Conservation (phyloP, 2,113 vertebrate species). For the Phrynosoma platyrhinos region DNA sequence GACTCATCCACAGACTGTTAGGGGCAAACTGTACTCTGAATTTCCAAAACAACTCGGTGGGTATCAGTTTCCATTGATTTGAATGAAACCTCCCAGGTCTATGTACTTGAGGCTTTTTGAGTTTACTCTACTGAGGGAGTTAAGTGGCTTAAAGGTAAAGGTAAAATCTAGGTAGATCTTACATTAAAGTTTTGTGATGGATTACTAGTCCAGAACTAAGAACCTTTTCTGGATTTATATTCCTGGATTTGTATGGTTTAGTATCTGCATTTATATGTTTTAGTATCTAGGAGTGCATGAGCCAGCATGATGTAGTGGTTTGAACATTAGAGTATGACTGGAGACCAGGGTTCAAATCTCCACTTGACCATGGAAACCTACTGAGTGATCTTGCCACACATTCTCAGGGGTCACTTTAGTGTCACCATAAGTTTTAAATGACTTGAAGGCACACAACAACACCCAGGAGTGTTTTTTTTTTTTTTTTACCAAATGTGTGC, state of each 20-base stretch:
- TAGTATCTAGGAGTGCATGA: slow-evolving; percentile 51
- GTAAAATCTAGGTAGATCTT: neutral
- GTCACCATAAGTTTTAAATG: too few relatives aligned
- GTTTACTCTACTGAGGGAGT: neutral
- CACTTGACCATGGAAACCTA: too few relatives aligned
- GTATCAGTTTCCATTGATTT: neutral
- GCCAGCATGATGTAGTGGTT: too few relatives aligned
- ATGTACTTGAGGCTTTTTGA: neutral
- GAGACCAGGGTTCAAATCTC: too few relatives aligned
- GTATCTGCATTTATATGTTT: slow-evolving; percentile 46
- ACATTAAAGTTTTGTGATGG: slow-evolving; percentile 35
- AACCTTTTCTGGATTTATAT: slow-evolving; percentile 19
- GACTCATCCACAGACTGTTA: neutral
- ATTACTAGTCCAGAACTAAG: slow-evolving; percentile 26
- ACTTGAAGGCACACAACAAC: too few relatives aligned
- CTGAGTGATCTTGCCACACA: too few relatives aligned
- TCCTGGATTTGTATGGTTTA: neutral
- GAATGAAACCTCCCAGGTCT: neutral
- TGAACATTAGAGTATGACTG: too few relatives aligned
- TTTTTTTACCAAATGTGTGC: slow-evolving; percentile 51
- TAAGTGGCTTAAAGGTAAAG: neutral
- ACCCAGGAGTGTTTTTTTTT: too few relatives aligned
- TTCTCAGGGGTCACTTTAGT: too few relatives aligned
- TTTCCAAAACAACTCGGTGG: neutral
- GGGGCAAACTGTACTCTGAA: neutral